A percentile compares a stretch with the other conserved stretches of the same genome.
These are phyloP conservation scores for Orientallactaga bullata DNA, from an alignment of 2,113 vertebrate genomes.

Conservation along the genomic window DNA sequence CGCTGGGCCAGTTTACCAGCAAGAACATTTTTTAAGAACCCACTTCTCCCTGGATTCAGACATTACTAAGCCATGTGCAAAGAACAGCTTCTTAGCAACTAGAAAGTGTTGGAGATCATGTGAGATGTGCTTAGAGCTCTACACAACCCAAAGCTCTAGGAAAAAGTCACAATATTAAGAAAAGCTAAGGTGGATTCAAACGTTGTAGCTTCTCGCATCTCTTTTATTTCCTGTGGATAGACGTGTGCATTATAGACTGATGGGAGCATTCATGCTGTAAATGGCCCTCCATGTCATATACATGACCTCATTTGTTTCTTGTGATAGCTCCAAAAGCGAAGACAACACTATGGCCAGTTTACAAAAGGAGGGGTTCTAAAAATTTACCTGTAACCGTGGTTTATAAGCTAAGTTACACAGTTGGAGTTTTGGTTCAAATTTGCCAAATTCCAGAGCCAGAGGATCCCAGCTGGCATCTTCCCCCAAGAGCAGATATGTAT, in stretches of 20 bases:
- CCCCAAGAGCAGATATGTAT: no score
- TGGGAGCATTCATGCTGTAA: not conserved
- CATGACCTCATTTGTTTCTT: not conserved
- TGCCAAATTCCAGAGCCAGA: not conserved
- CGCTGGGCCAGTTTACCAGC: not conserved
- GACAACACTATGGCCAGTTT: not conserved
- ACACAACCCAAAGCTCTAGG: not conserved
- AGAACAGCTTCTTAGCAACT: not conserved
- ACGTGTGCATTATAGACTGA: not conserved
- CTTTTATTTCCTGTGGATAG: not conserved
- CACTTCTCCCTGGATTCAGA: not conserved
- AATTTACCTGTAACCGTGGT: not conserved
- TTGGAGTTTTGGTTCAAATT: not conserved
- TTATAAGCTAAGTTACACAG: not conserved
- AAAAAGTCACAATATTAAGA: conserved; percentile 6
- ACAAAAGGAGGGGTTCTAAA: not conserved
- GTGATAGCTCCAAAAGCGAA: not conserved
- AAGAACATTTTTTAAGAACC: not conserved
- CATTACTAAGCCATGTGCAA: conserved; percentile 24
- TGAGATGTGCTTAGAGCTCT: not conserved
- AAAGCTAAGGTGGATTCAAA: not conserved
- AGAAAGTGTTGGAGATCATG: not conserved
- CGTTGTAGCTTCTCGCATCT: not conserved
- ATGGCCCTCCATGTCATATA: not conserved
- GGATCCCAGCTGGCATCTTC: no score